Conservation (phyloP, 2,888 invertebrate species). For the Lumbricus terrestris region DNA sequence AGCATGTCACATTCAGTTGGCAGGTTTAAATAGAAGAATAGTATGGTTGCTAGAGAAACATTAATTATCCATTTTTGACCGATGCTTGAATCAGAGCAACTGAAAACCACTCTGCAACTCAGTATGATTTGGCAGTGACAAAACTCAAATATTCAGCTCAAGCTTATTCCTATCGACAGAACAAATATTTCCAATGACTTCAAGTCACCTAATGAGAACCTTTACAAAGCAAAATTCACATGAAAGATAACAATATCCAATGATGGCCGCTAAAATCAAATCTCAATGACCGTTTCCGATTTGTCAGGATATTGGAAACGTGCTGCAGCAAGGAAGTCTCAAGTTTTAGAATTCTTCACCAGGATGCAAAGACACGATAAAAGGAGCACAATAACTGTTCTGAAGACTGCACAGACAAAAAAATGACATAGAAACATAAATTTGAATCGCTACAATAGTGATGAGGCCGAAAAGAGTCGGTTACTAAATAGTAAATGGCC, state of each 20-base stretch:
- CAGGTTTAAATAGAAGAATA: no score
- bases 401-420: neutral
- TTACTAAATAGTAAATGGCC: neutral
- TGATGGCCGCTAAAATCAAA: neutral
- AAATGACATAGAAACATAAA: neutral
- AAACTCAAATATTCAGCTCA: neutral
- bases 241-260: no score
- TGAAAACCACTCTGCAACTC: neutral
- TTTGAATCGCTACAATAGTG: neutral
- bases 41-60: neutral
- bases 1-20: no score
- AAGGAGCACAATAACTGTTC: neutral
- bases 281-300: neutral
- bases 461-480: no score
- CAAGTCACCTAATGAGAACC: neutral
- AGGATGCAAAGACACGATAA: neutral
- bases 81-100: neutral
- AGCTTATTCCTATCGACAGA: neutral
- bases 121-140: neutral
- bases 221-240: no score
- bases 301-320: neutral
- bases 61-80: neutral
- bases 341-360: neutral
- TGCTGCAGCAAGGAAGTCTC: neutral
- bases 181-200: no score